Conservation (phyloP, 2,113 vertebrate genomes). For the Delphinapterus leucas region DNA sequence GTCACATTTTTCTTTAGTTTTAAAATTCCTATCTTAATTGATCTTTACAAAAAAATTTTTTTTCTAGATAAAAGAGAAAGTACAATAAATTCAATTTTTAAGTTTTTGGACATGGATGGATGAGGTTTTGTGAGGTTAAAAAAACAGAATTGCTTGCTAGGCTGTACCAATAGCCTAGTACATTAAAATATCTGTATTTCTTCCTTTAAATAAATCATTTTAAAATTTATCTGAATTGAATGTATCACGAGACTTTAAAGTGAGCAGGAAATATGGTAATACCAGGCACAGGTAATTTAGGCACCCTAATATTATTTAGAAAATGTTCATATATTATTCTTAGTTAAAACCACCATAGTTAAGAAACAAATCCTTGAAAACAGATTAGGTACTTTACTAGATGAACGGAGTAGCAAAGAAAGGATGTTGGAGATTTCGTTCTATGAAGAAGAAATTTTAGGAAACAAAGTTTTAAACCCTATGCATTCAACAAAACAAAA, state of each 20-base stretch:
- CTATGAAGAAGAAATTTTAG: constrained; percentile 21
- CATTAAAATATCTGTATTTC: background rate
- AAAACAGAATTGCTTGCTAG: background rate
- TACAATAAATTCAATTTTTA: constrained; percentile 17
- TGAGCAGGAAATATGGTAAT: background rate
- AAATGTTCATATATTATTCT: background rate
- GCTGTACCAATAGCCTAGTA: background rate
- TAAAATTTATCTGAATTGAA: background rate
- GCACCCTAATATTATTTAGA: background rate
- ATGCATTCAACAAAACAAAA: constrained; percentile 15
- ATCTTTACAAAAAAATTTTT: background rate
- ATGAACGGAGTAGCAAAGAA: background rate
- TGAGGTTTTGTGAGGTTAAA: background rate
- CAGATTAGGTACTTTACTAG: constrained; percentile 7
- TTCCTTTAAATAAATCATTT: background rate
- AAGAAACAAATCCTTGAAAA: constrained; percentile 8
- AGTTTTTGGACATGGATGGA: background rate
- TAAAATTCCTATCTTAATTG: background rate
- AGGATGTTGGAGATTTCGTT: background rate
- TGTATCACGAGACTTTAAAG: background rate
- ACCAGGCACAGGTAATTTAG: background rate
- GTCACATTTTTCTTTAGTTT: background rate
- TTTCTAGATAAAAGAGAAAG: background rate
- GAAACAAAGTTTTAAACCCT: background rate
- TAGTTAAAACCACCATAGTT: background rate